Percentiles rank a stretch among this genome's conserved stretches.
These are phyloP conservation scores for rat (Rattus norvegicus) DNA, from an alignment of 2,113 vertebrate species.

Conservation along the genomic window DNA sequence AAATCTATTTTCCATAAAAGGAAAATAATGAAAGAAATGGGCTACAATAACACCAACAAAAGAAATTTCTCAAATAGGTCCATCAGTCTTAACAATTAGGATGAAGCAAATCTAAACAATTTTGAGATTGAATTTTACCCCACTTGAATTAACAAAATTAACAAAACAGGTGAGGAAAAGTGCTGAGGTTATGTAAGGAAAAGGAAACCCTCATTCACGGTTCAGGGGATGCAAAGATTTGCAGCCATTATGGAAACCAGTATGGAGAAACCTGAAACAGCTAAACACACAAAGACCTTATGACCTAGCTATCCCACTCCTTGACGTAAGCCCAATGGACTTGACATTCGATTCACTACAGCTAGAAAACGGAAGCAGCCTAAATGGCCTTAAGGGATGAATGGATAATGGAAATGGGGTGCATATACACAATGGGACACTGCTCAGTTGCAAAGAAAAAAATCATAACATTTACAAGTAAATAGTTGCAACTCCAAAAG, in stretches of 20 bases:
- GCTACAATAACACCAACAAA: background rate
- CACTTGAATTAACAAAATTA: background rate
- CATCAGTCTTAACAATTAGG: background rate
- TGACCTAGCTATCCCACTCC: too few species aligned
- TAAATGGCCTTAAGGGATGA: background rate
- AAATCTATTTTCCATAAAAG: background rate
- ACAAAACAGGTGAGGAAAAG: background rate
- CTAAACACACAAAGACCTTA: background rate
- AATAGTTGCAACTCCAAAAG: background rate
- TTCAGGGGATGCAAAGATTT: background rate
- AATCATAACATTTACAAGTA: background rate
- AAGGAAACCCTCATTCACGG: background rate
- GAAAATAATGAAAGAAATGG: background rate
- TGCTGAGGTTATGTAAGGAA: background rate
- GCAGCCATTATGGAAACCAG: background rate
- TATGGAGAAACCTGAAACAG: background rate
- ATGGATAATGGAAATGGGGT: background rate
- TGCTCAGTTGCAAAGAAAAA: background rate
- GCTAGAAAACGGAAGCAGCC: background rate
- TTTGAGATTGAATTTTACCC: background rate
- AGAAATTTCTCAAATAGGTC: background rate
- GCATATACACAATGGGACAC: background rate
- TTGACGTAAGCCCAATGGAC: background rate
- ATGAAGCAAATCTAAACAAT: background rate
- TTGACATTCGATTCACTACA: background rate